Evolutionary conservation across 2,113 vertebrate genomes (phyloP).

Genomic region (Epinephelus cyanopodus): DNA sequence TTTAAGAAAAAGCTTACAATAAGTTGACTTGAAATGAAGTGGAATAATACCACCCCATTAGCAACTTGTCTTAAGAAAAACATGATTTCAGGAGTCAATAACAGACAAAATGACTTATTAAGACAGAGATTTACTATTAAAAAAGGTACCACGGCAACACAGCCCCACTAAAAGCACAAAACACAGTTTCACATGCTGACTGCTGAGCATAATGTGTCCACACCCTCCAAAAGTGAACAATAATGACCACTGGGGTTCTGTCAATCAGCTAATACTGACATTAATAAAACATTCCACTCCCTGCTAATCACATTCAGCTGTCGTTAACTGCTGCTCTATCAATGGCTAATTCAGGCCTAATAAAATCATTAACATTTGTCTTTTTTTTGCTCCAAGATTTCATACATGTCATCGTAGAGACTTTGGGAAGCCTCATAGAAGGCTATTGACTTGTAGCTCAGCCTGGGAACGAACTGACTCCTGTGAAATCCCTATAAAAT

Average conservation of each 20-base stretch:
- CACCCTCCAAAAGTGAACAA: constrained; percentile 37
- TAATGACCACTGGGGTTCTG: constrained; percentile 45
- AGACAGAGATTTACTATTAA: constrained; percentile 31
- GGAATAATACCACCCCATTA: constrained; percentile 14
- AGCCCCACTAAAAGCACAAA: constrained; percentile 48
- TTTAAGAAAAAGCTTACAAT: constrained; percentile 5
- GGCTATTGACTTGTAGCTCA: constrained; percentile 54
- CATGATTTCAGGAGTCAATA: constrained; percentile 30
- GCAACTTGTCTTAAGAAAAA: constrained; percentile 13
- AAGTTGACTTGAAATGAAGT: constrained; percentile 18
- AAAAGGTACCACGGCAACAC: constrained; percentile 15
- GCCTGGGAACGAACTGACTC: constrained; percentile 78
- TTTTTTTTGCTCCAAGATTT: constrained; percentile 23
- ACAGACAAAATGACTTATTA: constrained; percentile 43
- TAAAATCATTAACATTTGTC: constrained; percentile 58
- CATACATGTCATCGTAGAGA: constrained; percentile 13
- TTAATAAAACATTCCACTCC: constrained; percentile 65
- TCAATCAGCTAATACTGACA: constrained; percentile 59
- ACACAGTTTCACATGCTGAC: constrained; percentile 2
- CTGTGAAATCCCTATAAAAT: constrained; percentile 74
- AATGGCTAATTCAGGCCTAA: constrained; percentile 58
- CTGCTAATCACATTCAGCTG: constrained; percentile 66
- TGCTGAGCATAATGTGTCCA: constrained; percentile 39
- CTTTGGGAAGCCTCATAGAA: constrained; percentile 44
- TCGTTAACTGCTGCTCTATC: constrained; percentile 41